Conservation (phyloP, 2,888 invertebrate genomes). For the Smittia sp. region DNA sequence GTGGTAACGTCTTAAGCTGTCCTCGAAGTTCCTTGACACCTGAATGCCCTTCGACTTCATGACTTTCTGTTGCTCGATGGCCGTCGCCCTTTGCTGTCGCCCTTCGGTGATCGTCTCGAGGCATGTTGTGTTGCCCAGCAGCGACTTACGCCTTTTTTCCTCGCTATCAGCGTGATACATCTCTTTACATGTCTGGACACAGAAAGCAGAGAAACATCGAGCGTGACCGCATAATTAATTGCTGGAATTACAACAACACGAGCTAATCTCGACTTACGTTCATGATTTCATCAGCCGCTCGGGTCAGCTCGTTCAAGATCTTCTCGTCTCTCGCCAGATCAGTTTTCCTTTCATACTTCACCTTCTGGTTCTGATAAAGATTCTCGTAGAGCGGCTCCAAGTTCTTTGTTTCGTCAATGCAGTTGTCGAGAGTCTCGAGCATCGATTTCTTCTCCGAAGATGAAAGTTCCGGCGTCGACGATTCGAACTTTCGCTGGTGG, state of each 20-base stretch:
- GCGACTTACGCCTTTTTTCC: slow-evolving; percentile 33
- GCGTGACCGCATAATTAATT: slow-evolving; percentile 19
- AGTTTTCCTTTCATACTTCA: slow-evolving; percentile 48
- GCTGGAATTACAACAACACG: neutral
- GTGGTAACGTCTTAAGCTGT: slow-evolving; percentile 37
- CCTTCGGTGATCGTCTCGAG: slow-evolving; percentile 51
- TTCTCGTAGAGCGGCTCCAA: slow-evolving; percentile 48
- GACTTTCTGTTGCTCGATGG: slow-evolving; percentile 43
- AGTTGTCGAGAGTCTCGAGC: slow-evolving; percentile 43
- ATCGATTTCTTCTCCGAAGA: slow-evolving; percentile 11
- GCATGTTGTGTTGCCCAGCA: slow-evolving; percentile 46
- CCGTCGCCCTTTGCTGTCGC: slow-evolving; percentile 40
- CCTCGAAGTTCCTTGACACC: slow-evolving; percentile 42
- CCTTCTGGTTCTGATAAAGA: slow-evolving; percentile 43
- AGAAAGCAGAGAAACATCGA: neutral
- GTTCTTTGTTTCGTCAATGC: slow-evolving; percentile 33
- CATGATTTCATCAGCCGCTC: slow-evolving; percentile 60
- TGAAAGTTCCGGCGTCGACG: slow-evolving; percentile 24
- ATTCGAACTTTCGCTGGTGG: slow-evolving; percentile 36
- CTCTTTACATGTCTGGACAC: slow-evolving; percentile 32
- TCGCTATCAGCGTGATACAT: slow-evolving; percentile 37
- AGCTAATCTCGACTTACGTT: slow-evolving; percentile 46
- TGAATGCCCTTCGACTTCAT: slow-evolving; percentile 43
- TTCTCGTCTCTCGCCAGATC: slow-evolving; percentile 52
- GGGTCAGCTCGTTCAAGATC: slow-evolving; percentile 59